Base-by-base conservation (phyloP, 2,113 vertebrate species). In the Cervus canadensis region DNA sequence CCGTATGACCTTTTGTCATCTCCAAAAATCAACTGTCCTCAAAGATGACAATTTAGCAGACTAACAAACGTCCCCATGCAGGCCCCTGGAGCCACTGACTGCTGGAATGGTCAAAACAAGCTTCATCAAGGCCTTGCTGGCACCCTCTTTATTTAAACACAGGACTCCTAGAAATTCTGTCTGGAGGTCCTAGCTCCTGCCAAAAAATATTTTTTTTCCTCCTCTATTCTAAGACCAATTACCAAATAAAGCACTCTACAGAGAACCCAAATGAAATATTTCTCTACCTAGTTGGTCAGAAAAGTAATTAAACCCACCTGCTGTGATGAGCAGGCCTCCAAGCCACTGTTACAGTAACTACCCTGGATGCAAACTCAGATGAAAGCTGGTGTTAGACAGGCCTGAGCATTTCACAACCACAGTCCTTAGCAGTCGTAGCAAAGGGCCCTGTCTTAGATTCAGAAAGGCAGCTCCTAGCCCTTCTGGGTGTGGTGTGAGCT, bases 191-290 rank as follows among this genome's bases (percentile, higher is more conserved):
- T n/a, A 67, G 16, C 40, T 67, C 25, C 40, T 93, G 56, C 45
- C 30, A 87, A 93, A 76, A 67, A 60, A 48, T 4, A 43, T 54
- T 81, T 48, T 60, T 16, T 88, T 93, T 96, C 19, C 17, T 78
- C 11, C 14, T 88, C 48, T 86, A 36, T 91, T 76, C 59, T 93
- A 96, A 56, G 76, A 67, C n/a, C 30, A 83, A 16, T 95, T 96
- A 96, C 33, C 43, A 95, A 94, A 67, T 84, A 90, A 95, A 97
- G 45, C 15, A 50, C 50, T 71, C 14, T 36, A 40, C 14, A 67
- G 86, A 94, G n/a, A 91, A 89, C 33, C n/a, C 28, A 78, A 26
- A 56, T 84, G 71, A 96, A 96, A 71, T 83, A 87, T 76, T 95
- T 87, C 71, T 95, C 9, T 62, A 62, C 14, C 5, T 50, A 78